A percentile compares a stretch with the other conserved stretches of the same genome.
Conservation (phyloP, 2,797 vertebrate species). For the Anguilla megastoma region DNA sequence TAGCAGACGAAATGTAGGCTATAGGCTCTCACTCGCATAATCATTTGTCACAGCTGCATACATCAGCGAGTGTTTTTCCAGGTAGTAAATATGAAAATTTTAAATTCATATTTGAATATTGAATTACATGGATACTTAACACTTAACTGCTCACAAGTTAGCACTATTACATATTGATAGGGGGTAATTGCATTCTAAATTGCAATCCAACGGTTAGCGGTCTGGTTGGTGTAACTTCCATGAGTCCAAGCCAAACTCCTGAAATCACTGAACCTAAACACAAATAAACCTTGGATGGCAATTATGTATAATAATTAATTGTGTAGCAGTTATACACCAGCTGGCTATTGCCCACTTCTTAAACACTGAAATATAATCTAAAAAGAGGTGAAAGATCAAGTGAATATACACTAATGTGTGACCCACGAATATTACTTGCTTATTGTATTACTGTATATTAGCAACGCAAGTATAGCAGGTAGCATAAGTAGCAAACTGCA, state of each 20-base stretch:
- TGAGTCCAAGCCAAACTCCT: neutral
- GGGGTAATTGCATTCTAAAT: neutral
- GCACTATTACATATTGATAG: neutral
- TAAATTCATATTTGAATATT: neutral
- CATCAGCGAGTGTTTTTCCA: neutral
- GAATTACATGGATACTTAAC: constrained; percentile 9
- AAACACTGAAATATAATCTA: neutral
- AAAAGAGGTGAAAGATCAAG: neutral
- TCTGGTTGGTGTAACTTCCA: neutral
- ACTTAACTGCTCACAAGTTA: neutral
- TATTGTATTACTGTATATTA: neutral
- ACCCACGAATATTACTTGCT: neutral
- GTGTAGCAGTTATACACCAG: neutral
- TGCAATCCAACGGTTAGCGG: neutral
- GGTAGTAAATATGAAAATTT: neutral
- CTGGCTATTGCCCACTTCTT: neutral
- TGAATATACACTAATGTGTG: neutral
- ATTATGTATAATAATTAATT: neutral
- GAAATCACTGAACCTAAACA: neutral
- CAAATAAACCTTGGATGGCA: neutral
- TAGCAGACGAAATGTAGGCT: neutral
- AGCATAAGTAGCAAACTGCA: neutral
- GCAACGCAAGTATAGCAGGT: neutral
- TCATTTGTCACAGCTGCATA: neutral
- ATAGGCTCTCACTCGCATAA: neutral